Evolutionary conservation across 2,888 invertebrate genomes (phyloP).

Genomic region (Microctonus aethiopoides): DNA sequence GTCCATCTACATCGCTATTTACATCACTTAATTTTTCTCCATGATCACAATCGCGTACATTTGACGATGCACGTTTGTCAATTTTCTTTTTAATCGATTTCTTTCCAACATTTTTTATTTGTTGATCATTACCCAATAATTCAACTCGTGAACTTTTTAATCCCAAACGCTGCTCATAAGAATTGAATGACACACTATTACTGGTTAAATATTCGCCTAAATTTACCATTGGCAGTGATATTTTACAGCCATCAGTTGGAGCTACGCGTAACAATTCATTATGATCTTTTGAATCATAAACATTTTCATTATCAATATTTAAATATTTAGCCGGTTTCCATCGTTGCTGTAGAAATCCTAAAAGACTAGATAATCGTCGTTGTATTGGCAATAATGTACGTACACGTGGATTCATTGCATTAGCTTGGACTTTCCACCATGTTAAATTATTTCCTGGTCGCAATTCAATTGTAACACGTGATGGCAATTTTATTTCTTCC

Average conservation of each 20-base stretch:
- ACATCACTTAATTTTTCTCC: constrained; percentile 62
- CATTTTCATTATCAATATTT: constrained; percentile 10
- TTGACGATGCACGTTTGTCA: constrained; percentile 59
- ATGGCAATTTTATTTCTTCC: constrained; percentile 81
- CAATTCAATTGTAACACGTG: constrained; percentile 79
- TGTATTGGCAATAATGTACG: constrained; percentile 80
- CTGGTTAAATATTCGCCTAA: constrained; percentile 82
- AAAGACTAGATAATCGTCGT: constrained; percentile 76
- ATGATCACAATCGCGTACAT: constrained; percentile 48
- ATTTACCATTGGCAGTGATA: constrained; percentile 79
- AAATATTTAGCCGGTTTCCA: constrained; percentile 75
- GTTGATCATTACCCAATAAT: constrained; percentile 64
- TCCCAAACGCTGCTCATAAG: constrained; percentile 80
- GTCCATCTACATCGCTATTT: constrained; percentile 71
- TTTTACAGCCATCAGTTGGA: constrained; percentile 73
- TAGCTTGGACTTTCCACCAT: constrained; percentile 85
- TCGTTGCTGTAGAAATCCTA: constrained; percentile 78
- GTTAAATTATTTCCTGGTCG: constrained; percentile 82
- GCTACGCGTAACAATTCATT: constrained; percentile 65
- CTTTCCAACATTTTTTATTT: constrained; percentile 61
- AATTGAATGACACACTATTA: constrained; percentile 81
- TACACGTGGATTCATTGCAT: constrained; percentile 91
- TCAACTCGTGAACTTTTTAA: constrained; percentile 69
- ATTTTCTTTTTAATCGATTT: constrained; percentile 65
- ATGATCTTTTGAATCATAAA: constrained; percentile 21